Percentiles rank a stretch among this genome's conserved stretches.
Evolutionary conservation across 2,797 vertebrate species (phyloP).

Genomic region (Coracias cyanogaster): DNA sequence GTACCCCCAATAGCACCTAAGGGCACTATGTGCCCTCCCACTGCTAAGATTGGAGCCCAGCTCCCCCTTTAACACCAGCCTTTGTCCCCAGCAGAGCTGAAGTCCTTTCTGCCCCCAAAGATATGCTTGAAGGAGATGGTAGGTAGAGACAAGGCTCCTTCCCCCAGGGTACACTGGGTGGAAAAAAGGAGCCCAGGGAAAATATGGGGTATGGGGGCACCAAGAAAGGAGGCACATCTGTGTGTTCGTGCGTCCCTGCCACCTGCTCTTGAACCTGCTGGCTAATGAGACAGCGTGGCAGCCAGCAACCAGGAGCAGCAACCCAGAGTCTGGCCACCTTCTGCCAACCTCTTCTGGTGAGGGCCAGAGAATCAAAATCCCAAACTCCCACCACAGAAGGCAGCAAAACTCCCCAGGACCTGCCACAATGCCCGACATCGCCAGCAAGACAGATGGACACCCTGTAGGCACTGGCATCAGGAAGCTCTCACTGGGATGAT

Average conservation of each 20-base stretch:
- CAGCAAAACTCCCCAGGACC: not conserved
- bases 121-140: not conserved
- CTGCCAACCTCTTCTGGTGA: not conserved
- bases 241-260: not conserved
- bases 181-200: not conserved
- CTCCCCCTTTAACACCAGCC: not conserved
- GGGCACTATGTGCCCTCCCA: not conserved
- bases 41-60: not conserved
- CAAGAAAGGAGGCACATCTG: not conserved
- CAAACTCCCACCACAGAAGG: not conserved
- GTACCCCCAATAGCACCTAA: not conserved
- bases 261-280: not conserved
- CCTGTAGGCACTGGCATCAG: no score
- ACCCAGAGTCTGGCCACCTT: not conserved
- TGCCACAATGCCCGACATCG: accelerated
- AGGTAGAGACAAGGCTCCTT: not conserved
- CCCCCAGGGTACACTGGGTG: not conserved
- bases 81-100: not conserved
- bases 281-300: not conserved
- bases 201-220: not conserved
- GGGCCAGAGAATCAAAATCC: not conserved
- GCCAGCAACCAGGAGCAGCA: not conserved
- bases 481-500: accelerated
- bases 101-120: not conserved
- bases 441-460: not conserved